Conservation (phyloP, 2,797 vertebrate genomes). For the Amblyopsis hoosieri region DNA sequence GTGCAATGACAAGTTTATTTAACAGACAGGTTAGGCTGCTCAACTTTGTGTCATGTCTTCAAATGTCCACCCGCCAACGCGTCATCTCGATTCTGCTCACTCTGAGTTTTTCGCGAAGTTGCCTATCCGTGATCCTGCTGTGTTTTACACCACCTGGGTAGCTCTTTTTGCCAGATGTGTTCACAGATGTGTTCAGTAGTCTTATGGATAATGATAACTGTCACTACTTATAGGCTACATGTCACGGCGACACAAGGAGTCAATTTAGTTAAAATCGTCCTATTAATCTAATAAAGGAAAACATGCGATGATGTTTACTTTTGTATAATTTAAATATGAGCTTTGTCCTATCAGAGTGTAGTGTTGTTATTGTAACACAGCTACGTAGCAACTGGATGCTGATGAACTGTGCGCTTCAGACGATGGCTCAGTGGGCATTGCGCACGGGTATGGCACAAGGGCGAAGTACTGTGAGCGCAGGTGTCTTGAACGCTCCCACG, state of each 20-base stretch:
- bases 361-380: slow-evolving; percentile 34
- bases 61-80: not conserved
- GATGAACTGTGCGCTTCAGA: slow-evolving; percentile 43
- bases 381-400: slow-evolving; percentile 13
- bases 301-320: not conserved
- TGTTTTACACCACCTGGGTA: not conserved
- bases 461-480: slow-evolving; percentile 1
- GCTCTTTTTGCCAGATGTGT: too few relatives aligned
- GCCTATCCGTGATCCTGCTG: slow-evolving; percentile 3
- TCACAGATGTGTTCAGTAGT: too few relatives aligned
- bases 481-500: too few relatives aligned
- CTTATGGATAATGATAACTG: too few relatives aligned
- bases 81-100: slow-evolving; percentile 3
- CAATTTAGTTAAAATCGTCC: too few relatives aligned
- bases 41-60: not conserved
- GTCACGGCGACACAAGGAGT: too few relatives aligned
- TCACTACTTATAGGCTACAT: too few relatives aligned
- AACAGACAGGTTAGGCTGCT: not conserved
- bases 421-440: slow-evolving; percentile 33
- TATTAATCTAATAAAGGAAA: too few relatives aligned
- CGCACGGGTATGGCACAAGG: slow-evolving; percentile 43
- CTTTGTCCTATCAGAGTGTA: slow-evolving; percentile 33
- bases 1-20: slow-evolving; percentile 22
- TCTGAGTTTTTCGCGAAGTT: slow-evolving; percentile 1
- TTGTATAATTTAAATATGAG: not conserved